Evolutionary conservation across 2,113 vertebrate species (phyloP), one percentile per base, ranked within the genome.

Genomic region (Sprattus sprattus): DNA sequence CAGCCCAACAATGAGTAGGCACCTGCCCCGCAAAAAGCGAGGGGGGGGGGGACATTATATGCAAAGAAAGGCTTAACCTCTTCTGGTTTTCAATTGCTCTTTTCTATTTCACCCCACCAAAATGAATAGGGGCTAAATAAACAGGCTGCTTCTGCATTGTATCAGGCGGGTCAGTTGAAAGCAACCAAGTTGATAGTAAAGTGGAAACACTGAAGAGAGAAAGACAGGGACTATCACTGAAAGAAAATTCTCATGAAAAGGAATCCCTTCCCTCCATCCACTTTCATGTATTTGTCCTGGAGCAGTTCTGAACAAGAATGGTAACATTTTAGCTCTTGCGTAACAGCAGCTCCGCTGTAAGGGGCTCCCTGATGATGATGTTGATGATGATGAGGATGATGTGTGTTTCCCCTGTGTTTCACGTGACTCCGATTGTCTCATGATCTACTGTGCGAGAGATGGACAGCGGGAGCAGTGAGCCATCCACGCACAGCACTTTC

Each of bases 21-120:
- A 91, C 88, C 92, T 92, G 90, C 83, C 75, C 86, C 88, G 89
- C 54, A 88, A 87, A 45, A 78, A 75, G 28, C 28, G 28, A 32
- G 11, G 28, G 32, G 28, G 11, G 67, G 60, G 8, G 25, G 3
- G 10, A 32, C 25, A 75, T 67, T 67, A 67, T 75, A 75, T 75
- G 67, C 28, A 75, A 75, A 75, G 67, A 75, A 75, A 16, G 67
- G 67, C 67, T 75, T 39, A 75, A 39, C 71, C 71, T 78, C 71
- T 32, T 28, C 28, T 39, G 1, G 82, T 81, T 86, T 85, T 32
- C 32, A 47, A 5, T 50, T 32, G 78, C 75, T 49, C 45, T 83
- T 47, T 81, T 4, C 32, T 22, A 28, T 3, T 16, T 82, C 8
- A 60, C 52, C 13, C 25, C 13, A 44, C 10, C 45, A 0, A 60